phyloP scores from a whole-genome alignment of 1,140 invertebrate species.

The Hypsibius dujardini region DNA sequence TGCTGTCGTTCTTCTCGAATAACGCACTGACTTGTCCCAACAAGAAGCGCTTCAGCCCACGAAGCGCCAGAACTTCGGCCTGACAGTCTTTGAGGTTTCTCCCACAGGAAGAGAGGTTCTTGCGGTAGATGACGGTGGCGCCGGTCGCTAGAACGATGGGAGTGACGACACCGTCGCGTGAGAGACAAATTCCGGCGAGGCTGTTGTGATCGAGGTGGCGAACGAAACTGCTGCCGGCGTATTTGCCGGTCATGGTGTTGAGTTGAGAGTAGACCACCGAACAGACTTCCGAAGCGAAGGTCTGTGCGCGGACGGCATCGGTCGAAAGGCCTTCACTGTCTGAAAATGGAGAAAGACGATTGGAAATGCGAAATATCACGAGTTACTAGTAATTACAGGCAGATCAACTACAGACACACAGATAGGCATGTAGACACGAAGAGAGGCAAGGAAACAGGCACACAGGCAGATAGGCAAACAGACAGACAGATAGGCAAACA shows the following conservation, averaged over 20 bases:
- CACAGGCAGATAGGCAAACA: too few relatives aligned
- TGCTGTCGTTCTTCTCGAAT: neutral
- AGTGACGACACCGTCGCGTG: neutral
- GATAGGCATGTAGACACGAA: too few relatives aligned
- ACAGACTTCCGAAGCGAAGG: too few relatives aligned
- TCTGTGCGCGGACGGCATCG: too few relatives aligned
- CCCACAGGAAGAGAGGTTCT: neutral
- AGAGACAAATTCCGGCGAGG: neutral
- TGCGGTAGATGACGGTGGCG: neutral
- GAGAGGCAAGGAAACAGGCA: too few relatives aligned
- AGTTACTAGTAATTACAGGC: too few relatives aligned
- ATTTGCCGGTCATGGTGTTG: neutral
- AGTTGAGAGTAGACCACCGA: too few relatives aligned
- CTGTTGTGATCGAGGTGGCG: neutral
- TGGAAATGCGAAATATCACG: too few relatives aligned
- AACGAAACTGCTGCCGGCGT: neutral
- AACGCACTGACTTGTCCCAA: neutral
- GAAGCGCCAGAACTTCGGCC: neutral
- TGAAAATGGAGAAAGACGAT: too few relatives aligned
- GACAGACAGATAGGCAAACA: too few relatives aligned
- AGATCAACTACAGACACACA: too few relatives aligned
- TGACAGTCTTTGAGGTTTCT: slow-evolving; percentile 4
- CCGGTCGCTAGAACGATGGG: neutral
- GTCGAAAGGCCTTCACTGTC: too few relatives aligned
- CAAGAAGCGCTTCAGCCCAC: neutral